Conservation (phyloP, 2,888 invertebrate species). For the Choreutis nemorana region DNA sequence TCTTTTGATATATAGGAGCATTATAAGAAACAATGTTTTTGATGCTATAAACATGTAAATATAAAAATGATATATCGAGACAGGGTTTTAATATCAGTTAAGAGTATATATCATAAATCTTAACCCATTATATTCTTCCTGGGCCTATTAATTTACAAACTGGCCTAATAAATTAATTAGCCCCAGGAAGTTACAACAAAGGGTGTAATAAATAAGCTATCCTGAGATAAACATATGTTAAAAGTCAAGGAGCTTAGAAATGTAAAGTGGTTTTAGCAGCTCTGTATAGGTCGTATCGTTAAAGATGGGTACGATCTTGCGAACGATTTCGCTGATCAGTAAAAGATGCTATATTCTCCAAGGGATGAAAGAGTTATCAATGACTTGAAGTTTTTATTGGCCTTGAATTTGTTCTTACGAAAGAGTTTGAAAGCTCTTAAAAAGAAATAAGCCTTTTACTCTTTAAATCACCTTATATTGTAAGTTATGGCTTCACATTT, state of each 20-base stretch:
- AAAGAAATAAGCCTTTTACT: no score
- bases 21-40: no score
- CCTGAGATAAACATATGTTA: constrained; percentile 34
- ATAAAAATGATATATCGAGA: no score
- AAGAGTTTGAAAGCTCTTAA: constrained; percentile 1
- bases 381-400: constrained; percentile 36
- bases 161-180: constrained; percentile 54
- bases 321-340: constrained; percentile 39
- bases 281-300: constrained; percentile 39
- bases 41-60: not conserved
- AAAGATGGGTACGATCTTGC: constrained; percentile 43
- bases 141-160: constrained; percentile 44
- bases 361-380: constrained; percentile 54
- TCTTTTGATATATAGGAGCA: no score
- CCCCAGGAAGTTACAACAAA: constrained; percentile 46
- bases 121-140: constrained; percentile 40
- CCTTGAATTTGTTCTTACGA: not conserved
- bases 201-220: constrained; percentile 48
- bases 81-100: not conserved
- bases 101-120: constrained; percentile 23
- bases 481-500: no score
- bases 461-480: no score
- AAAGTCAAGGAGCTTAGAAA: constrained; percentile 28
- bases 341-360: constrained; percentile 47
- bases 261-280: constrained; percentile 27